These are phyloP conservation scores for Sarotherodon lohbergeri DNA, from an alignment of 2,113 vertebrate species.

Conservation along the genomic window DNA sequence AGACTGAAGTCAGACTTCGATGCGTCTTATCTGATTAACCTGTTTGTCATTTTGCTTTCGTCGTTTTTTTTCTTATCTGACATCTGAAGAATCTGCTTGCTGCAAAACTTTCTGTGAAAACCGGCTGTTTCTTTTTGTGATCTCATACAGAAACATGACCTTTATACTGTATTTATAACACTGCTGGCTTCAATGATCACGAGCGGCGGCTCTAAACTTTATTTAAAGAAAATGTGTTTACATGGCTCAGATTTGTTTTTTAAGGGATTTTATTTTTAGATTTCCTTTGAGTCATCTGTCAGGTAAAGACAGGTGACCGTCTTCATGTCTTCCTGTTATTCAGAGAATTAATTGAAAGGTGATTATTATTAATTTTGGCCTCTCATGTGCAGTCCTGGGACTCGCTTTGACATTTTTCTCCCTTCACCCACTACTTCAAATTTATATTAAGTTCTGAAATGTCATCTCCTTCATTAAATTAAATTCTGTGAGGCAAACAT, in stretches of 20 bases:
- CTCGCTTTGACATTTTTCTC: neutral
- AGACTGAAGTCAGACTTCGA: neutral
- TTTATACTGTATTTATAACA: neutral
- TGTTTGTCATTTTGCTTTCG: neutral
- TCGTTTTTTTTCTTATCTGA: neutral
- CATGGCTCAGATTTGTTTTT: neutral
- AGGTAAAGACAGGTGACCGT: rapidly evolving
- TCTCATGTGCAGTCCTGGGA: neutral
- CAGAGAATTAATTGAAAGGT: neutral
- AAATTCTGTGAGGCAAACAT: neutral
- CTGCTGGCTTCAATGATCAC: rapidly evolving
- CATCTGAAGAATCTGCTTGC: neutral
- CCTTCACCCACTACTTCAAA: neutral
- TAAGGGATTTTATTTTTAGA: neutral
- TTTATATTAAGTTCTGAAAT: neutral
- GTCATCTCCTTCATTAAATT: rapidly evolving
- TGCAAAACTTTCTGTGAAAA: neutral
- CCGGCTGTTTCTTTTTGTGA: neutral
- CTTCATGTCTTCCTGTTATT: neutral
- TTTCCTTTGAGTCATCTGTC: neutral
- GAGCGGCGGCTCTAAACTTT: neutral
- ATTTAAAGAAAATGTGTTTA: neutral
- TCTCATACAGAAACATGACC: neutral
- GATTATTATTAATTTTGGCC: rapidly evolving
- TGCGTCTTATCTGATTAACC: neutral